Percentiles rank a stretch among this genome's conserved stretches.
Evolutionary conservation across 2,797 vertebrate species (phyloP).

Genomic region (Myotis planiceps): DNA sequence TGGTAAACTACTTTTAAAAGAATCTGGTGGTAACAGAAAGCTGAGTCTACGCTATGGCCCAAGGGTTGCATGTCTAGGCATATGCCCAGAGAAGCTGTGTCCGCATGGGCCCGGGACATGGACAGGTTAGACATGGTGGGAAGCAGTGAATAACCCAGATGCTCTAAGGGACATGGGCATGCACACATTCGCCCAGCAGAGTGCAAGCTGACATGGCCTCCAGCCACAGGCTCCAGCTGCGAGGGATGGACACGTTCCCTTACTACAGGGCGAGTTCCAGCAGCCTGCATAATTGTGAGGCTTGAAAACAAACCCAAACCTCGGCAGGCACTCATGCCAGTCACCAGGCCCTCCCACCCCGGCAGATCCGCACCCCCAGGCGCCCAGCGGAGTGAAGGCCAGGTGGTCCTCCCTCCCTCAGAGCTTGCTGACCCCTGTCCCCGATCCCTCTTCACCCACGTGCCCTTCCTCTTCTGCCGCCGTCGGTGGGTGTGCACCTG

Average conservation of each 20-base stretch:
- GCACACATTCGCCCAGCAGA: not conserved
- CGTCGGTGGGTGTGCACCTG: not conserved
- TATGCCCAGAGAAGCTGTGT: not conserved
- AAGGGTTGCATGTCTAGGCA: not conserved
- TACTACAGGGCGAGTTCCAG: not conserved
- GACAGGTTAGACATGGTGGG: not conserved
- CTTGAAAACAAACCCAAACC: not conserved
- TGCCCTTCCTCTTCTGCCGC: too few relatives aligned
- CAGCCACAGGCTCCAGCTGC: not conserved
- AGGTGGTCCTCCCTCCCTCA: not conserved
- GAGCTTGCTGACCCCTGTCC: not conserved
- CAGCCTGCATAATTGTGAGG: not conserved
- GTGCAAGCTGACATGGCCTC: too few relatives aligned
- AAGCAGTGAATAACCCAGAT: not conserved
- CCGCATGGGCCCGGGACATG: too few relatives aligned
- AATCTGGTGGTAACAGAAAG: not conserved
- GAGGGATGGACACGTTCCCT: not conserved
- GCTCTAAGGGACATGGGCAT: not conserved
- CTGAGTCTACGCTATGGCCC: not conserved
- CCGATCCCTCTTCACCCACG: not conserved
- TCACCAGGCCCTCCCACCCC: not conserved
- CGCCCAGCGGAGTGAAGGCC: not conserved
- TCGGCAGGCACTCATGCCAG: not conserved
- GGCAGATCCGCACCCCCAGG: too few relatives aligned
- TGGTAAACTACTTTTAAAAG: not conserved